Evolutionary conservation across 2,888 invertebrate genomes (phyloP).

Genomic region (Tetheella fluctuosa): DNA sequence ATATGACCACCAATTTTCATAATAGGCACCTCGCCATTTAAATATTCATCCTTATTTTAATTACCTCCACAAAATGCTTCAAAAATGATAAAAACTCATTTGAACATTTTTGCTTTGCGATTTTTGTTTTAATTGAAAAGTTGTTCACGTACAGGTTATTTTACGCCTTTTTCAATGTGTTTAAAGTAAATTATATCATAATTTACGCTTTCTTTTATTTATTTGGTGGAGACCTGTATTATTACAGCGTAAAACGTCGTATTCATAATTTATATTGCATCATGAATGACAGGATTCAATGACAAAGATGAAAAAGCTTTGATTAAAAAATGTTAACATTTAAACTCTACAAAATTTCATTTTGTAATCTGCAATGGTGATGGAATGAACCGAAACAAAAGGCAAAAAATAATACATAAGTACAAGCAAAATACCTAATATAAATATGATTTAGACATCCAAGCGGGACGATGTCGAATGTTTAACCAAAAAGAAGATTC

Average conservation of each 20-base stretch:
- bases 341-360: background rate
- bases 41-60: background rate
- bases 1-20: background rate
- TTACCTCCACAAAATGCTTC: background rate
- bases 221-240: background rate
- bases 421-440: no score
- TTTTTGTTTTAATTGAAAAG: slow-evolving; percentile 7
- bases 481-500: slow-evolving; percentile 13
- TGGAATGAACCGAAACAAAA: background rate
- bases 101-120: slow-evolving; percentile 5
- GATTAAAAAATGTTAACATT: background rate
- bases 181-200: background rate
- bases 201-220: background rate
- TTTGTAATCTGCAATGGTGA: background rate
- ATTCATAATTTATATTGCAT: no score
- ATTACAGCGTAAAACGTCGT: background rate
- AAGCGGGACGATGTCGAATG: background rate
- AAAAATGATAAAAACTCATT: slow-evolving; percentile 6
- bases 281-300: no score
- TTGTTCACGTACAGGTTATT: background rate
- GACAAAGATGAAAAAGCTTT: no score
- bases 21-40: background rate
- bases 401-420: no score
- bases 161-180: slow-evolving; percentile 3
- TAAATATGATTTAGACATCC: background rate